Evolutionary conservation across 2,888 invertebrate species (phyloP).

Genomic region (Scaptomyza caliginosa): DNA sequence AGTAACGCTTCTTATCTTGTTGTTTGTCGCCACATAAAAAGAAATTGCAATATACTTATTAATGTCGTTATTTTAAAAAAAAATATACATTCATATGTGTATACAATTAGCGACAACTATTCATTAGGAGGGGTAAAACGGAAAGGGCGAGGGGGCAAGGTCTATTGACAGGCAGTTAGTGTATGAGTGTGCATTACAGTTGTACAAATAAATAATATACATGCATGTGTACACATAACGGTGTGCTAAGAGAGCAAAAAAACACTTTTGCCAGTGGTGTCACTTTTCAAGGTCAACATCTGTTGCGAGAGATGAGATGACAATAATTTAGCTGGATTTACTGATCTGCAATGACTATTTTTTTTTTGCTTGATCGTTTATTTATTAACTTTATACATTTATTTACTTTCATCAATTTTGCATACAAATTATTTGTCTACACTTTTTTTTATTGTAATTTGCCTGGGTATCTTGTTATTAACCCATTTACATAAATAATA

Average conservation of each 20-base stretch:
- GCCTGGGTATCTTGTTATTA: constrained; percentile 18
- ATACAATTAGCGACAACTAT: constrained; percentile 9
- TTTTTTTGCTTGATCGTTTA: neutral
- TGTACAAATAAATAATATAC: neutral
- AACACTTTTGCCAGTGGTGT: neutral
- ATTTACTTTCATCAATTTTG: neutral
- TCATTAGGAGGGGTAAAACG: neutral
- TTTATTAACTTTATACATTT: neutral
- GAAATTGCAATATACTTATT: constrained; percentile 6
- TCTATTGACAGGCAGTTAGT: neutral
- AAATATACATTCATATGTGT: neutral
- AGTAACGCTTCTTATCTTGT: constrained; percentile 12
- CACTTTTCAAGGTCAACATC: constrained; percentile 52
- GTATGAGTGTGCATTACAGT: neutral
- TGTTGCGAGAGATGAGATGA: constrained; percentile 5
- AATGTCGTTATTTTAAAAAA: neutral
- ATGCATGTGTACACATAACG: neutral
- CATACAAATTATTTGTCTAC: neutral
- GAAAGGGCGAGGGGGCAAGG: constrained; percentile 15
- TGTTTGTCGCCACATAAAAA: constrained; percentile 25
- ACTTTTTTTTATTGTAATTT: constrained; percentile 4
- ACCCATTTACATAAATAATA: constrained; percentile 26
- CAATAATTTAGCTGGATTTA: neutral
- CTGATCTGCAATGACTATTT: neutral
- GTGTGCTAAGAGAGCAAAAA: neutral